phyloP scores from a whole-genome alignment of 2,797 vertebrate genomes.

The Crax fasciolata region DNA sequence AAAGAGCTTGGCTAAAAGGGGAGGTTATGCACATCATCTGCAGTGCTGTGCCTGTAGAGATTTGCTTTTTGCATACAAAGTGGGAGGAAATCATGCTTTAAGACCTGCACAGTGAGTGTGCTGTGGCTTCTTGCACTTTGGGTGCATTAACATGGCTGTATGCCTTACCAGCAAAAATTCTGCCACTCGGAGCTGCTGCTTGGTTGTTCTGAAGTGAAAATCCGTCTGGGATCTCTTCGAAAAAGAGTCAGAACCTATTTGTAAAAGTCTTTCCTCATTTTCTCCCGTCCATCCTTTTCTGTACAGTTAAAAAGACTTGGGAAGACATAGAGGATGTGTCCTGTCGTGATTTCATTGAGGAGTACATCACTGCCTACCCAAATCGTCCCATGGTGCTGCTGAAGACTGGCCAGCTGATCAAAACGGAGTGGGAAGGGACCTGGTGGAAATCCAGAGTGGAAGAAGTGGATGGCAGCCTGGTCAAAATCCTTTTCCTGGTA shows the following conservation, averaged over 20 bases:
- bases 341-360: constrained; percentile 96
- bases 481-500: constrained; percentile 99
- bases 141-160: accelerated
- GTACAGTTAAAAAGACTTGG: constrained; percentile 92
- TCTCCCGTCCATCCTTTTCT: background rate
- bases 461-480: constrained; percentile 96
- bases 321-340: constrained; percentile 97
- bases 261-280: background rate
- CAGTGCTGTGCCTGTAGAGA: background rate
- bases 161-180: background rate
- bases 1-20: background rate
- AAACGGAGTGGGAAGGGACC: constrained; percentile 98
- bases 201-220: accelerated
- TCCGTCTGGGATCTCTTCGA: background rate
- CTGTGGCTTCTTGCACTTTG: background rate
- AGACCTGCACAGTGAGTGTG: background rate
- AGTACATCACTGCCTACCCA: constrained; percentile 97
- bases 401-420: constrained; percentile 95
- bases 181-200: accelerated
- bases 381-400: constrained; percentile 99
- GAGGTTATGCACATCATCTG: accelerated
- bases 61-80: background rate
- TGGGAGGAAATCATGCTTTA: background rate
- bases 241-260: too few relatives aligned
- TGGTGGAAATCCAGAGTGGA: constrained; percentile 99